Base-by-base conservation (phyloP, 2,888 invertebrate genomes). In the Phrixothrix hirtus region DNA sequence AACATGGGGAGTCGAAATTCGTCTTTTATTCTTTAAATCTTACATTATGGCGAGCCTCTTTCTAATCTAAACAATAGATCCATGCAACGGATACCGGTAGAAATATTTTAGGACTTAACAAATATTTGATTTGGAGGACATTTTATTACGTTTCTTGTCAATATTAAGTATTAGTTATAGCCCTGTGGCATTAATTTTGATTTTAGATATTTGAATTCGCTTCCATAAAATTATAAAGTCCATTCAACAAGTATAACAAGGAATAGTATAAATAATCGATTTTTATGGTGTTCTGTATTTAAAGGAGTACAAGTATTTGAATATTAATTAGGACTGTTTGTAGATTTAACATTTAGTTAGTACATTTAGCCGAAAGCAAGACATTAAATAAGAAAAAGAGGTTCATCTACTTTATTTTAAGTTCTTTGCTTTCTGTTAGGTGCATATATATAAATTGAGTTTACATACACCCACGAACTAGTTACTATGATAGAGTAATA, bases 161-260 rank as follows among this genome's bases (percentile, higher is more conserved):
- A 59, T 59, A 57, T 44, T 61, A 61, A 61, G 59, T 41, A 50
- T 57, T 59, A 59, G 59, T 61, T 61, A 61, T 48, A 59, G 50
- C 41, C 57, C 55, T 61, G 46, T 46, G 39, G 54, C 46, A 56
- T 58, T 59, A 61, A 50, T 43, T 50, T 47, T 42, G 53, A 55
- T 57, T 50, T 48, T 46, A 47, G 35, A 16, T 41, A 31, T 31
- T 43, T 43, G 15, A 31, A 44, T 50, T 45, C 39, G 35, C 17
- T 50, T 17, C 39, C 21, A 27, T 42, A 26, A 46, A 11, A 38
- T 36, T 27, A 7, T 13, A 21, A 7, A 21, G 4, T 5, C 21
- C 21, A 5, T 34, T 26, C 21, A 17, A 25, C 12, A 17, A 32
- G 25, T 13, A 17, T 26, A 32, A 43, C 25, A 26, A 16, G 21